Evolutionary conservation across 2,113 vertebrate species (phyloP).

Genomic region (Serilophus lunatus): DNA sequence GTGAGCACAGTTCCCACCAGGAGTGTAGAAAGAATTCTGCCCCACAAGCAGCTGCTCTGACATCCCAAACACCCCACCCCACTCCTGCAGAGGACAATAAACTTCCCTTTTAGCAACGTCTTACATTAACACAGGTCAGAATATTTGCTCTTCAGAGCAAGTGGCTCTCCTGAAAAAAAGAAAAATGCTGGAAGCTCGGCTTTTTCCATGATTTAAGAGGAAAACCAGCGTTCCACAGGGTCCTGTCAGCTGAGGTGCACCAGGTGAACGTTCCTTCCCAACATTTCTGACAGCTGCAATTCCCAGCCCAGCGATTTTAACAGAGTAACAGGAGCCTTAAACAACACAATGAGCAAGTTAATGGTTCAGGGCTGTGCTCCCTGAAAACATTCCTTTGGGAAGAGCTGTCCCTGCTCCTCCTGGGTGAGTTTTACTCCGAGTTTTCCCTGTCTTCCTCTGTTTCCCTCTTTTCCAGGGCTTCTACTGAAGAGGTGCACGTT

Average conservation of each 20-base stretch:
- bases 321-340: neutral
- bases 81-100: neutral
- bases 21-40: neutral
- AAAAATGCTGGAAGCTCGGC: neutral
- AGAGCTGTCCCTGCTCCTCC: neutral
- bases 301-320: neutral
- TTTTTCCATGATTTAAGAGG: constrained; percentile 27
- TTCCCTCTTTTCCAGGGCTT: constrained; percentile 76
- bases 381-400: neutral
- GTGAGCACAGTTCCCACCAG: neutral
- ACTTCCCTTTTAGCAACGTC: neutral
- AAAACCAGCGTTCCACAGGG: neutral
- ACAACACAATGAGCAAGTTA: neutral
- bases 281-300: neutral
- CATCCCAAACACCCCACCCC: neutral
- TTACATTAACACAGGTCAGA: neutral
- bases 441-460: neutral
- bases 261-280: neutral
- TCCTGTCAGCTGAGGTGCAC: no score
- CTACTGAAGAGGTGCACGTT: constrained; percentile 89
- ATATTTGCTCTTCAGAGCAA: neutral
- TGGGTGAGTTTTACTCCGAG: no score
- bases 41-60: constrained; percentile 3
- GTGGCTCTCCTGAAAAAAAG: neutral
- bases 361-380: no score